Base-by-base conservation (phyloP, 2,797 vertebrate species). In the Peromyscus nudipes region DNA sequence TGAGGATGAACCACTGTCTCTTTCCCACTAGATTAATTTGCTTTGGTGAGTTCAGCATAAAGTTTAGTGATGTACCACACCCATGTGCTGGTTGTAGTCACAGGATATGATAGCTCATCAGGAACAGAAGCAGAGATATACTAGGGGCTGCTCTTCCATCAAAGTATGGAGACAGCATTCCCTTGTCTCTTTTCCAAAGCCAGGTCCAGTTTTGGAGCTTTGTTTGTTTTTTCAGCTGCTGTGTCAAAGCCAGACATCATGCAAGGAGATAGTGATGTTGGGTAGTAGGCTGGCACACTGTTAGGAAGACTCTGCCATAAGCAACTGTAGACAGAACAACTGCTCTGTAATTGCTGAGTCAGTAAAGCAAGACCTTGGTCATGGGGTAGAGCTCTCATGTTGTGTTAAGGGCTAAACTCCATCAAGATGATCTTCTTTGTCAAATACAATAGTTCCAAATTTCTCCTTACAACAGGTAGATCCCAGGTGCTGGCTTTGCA, bases 241-340 rank as follows among this genome's bases (percentile, higher is more conserved):
- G 17, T 95, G 94, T 97, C 94, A 95, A 96, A 96, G 95, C 34
- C 29, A 94, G 87, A 60, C 34, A 71, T 93, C 85, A 86, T 80
- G 49, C 81, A 96, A 96, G 64, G 82, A 97, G 81, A 46, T 37
- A 31, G 84, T 89, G 49, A 60, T 90, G 76, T 81, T 62, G 19
- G 55, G 52, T 9, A 89, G 23, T 5, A 96, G 64, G 40, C 2
- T 85, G 77, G 37, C 83, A 91, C n/a, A 93, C 2, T 46, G 69
- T 71, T 64, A 37, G 94, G 34, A 95, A 89, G 89, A 79, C 90
- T 81, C 37, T 94, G 79, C 85, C 64, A 81, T 27, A 90, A 95
- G 69, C 93, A 95, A 75, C 1, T 89, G 37, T 27, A 91, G 85
- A 92, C 64, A 97, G 37, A 95, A 9, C 49, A 95, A 11, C 43